Conservation (phyloP, 2,797 vertebrate genomes). For the Chelonia mydas region DNA sequence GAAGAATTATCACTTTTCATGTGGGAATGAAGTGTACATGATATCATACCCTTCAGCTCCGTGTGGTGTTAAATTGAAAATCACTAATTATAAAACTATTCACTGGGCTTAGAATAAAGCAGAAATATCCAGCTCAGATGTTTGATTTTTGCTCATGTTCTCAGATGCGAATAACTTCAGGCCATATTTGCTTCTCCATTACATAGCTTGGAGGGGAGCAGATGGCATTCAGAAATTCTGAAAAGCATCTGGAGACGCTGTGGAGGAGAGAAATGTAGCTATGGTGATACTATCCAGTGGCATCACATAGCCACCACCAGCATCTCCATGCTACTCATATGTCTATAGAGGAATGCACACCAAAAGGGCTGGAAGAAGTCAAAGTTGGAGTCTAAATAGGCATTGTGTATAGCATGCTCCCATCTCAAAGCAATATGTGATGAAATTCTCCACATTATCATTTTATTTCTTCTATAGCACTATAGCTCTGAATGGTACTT, state of each 20-base stretch:
- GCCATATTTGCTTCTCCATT: background rate
- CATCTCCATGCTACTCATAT: background rate
- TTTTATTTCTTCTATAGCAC: background rate
- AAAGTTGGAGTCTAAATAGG: background rate
- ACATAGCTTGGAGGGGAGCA: slow-evolving; percentile 47
- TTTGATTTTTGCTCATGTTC: slow-evolving; percentile 34
- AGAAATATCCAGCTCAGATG: background rate
- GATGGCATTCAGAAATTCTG: slow-evolving; percentile 47
- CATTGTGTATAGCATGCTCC: background rate
- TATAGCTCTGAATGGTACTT: background rate
- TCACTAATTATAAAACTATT: slow-evolving; percentile 37
- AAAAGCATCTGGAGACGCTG: background rate
- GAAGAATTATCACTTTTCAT: slow-evolving; percentile 15
- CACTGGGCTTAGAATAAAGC: slow-evolving; percentile 12
- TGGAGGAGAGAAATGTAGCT: background rate
- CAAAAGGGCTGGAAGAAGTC: background rate
- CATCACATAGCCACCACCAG: background rate
- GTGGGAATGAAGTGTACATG: background rate
- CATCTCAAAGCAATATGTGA: background rate
- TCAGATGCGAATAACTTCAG: background rate
- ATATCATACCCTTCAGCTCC: slow-evolving; percentile 19
- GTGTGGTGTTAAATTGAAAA: slow-evolving; percentile 16
- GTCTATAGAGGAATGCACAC: background rate
- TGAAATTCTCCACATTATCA: background rate
- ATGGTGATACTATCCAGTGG: background rate